Base-by-base conservation (phyloP, 2,888 invertebrate species). In the Rapana venosa region DNA sequence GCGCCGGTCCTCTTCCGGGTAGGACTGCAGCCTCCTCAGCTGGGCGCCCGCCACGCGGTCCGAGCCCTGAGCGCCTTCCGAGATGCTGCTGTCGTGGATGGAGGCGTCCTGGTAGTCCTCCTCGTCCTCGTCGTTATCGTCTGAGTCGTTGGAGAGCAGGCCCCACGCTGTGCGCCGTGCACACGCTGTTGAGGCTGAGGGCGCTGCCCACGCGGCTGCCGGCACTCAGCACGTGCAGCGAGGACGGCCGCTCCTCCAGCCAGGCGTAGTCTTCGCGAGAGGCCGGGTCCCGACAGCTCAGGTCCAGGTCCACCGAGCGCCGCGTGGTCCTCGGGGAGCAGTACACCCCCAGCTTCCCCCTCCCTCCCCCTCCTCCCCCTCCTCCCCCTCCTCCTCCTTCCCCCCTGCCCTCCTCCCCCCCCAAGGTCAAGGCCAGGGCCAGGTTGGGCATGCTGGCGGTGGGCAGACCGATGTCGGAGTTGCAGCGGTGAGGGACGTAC, bases 91-190 rank as follows among this genome's bases (percentile, higher is more conserved):
- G 32, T 90, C 90, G 6, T 90, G 83, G 6, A 85, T 35, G 91
- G 35, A 92, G 92, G 6, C 92, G 92, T 87, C 92, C 92, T 84
- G 93, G 93, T 70, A 89, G 66, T 89, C 89, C 77, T 89, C 89
- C 77, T 89, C 93, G 20, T 92, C 93, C 0, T 47, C 47, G 8
- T n/a, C n/a, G n/a, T n/a, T n/a, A n/a, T n/a, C n/a, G n/a, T n/a
- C n/a, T n/a, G 94, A 94, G 92, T 95, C 94, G 91, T 95, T 94
- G 85, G 94, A 95, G 61, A 95, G 93, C 15, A 95, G 91, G 91
- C 6, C 94, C 94, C n/a, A 95, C 93, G 91, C 94, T 95, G 87
- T 94, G 89, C 0, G 94, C 92, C 4, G 94, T 95, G 91, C 94
- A 95, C 84, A 94, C 94, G 90, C 94, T 94, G 89, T 94, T 95